Percentiles rank a stretch among this genome's conserved stretches.
Conservation (phyloP, 2,797 vertebrate species). For the Decapterus maruadsi region DNA sequence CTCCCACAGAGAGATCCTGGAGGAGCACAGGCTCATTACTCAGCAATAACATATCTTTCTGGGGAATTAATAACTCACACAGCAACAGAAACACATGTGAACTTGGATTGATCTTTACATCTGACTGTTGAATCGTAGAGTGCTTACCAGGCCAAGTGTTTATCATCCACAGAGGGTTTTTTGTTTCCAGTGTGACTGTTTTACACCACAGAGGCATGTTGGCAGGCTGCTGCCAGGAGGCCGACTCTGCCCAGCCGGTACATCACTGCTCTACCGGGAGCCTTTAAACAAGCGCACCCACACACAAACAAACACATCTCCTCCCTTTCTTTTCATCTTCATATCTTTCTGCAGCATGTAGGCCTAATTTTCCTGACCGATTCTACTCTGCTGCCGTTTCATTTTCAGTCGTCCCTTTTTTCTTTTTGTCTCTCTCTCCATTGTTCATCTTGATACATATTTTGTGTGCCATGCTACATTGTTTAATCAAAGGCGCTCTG, state of each 20-base stretch:
- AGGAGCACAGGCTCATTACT: neutral
- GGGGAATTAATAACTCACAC: constrained; percentile 1
- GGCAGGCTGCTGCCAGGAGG: constrained; percentile 40
- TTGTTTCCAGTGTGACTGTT: constrained; percentile 38
- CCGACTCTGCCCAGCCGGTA: constrained; percentile 27
- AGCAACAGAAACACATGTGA: constrained; percentile 1
- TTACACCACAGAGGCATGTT: constrained; percentile 36
- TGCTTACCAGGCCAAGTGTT: constrained; percentile 35
- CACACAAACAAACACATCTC: constrained; percentile 49
- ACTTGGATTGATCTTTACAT: constrained; percentile 3
- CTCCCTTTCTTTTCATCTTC: constrained; percentile 29
- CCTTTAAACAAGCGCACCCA: constrained; percentile 57
- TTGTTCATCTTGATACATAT: constrained; percentile 32
- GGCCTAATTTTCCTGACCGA: neutral
- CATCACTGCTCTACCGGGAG: constrained; percentile 47
- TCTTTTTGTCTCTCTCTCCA: neutral
- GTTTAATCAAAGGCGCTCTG: constrained; percentile 47
- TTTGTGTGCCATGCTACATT: constrained; percentile 14
- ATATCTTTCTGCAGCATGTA: constrained; percentile 24
- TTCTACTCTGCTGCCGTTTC: constrained; percentile 2
- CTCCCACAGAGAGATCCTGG: neutral
- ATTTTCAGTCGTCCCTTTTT: neutral
- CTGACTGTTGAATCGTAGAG: constrained; percentile 4
- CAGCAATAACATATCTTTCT: neutral
- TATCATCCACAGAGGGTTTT: constrained; percentile 28